Base-by-base conservation (phyloP, 2,797 vertebrate genomes). In the Ceyx erithaca region DNA sequence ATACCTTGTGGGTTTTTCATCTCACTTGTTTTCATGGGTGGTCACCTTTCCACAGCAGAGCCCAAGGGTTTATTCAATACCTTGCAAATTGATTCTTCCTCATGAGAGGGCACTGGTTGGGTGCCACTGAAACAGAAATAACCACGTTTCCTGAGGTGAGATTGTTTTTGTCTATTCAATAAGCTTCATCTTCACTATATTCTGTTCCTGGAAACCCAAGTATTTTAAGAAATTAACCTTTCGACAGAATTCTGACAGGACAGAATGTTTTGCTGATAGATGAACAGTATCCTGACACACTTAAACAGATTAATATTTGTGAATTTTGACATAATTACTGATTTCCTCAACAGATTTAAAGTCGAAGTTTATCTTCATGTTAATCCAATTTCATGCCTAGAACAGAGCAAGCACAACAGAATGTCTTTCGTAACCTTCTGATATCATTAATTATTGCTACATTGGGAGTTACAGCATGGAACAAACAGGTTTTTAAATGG, bases 391-490 rank as follows among this genome's bases (percentile, higher is more conserved):
- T 97, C 97, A 97, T 80, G 96, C 96, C 96, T 88, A 93, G 87
- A 96, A 96, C 94, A 80, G 92, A 97, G 96, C 86, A 95, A 96
- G 91, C 87, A 93, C 89, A 93, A 96, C 93, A 95, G 94, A 96
- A 97, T 93, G 90, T 97, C 96, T 97, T 94, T 90, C 63, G 92
- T 97, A 97, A 97, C 96, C 97, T 97, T 97, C 95, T 90, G 93
- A 96, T 97, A 97, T 97, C 97, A 97, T 98, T 98, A 98, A 98
- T 98, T 97, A 98, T 97, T 97, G 97, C 96, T 97, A 97, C 96
- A 91, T 91, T 96, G 97, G 97, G 97, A 97, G 95, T 97, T 97
- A 90, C 95, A 89, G 92, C 96, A 63, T 92, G 95, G 95, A 97
- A 97, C 97, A 97, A 97, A 97, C 97, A 94, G 94, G 95, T 96